Percentiles rank a stretch among this genome's conserved stretches.
Conservation (phyloP, 2,113 vertebrate species). For the Dipodomys spectabilis region DNA sequence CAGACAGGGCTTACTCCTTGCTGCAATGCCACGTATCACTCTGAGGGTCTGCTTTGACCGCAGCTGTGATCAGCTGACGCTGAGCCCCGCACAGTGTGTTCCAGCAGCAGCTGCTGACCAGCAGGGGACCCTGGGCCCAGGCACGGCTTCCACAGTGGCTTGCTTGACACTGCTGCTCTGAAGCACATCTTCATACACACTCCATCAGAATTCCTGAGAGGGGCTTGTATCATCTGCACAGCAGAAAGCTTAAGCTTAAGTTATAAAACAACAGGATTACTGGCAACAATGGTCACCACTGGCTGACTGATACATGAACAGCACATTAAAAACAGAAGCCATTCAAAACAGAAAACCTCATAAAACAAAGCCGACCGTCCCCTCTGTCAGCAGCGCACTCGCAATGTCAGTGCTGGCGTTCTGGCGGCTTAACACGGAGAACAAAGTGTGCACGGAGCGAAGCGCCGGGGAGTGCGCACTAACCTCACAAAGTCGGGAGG, state of each 20-base stretch:
- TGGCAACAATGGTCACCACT: background rate
- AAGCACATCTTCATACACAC: background rate
- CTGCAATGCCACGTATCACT: background rate
- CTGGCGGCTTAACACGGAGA: background rate
- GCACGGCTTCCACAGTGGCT: accelerated
- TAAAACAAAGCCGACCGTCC: background rate
- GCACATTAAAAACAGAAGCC: background rate
- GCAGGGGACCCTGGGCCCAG: background rate
- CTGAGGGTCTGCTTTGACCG: background rate
- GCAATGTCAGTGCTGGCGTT: background rate
- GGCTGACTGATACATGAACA: background rate
- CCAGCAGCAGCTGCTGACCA: background rate
- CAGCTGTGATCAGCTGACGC: background rate
- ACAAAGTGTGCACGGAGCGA: background rate
- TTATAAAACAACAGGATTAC: background rate
- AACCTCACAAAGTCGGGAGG: background rate
- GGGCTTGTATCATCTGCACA: slow-evolving; percentile 16
- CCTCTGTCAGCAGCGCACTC: accelerated
- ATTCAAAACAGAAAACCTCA: background rate
- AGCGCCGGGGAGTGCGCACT: background rate
- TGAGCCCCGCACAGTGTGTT: background rate
- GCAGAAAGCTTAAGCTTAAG: background rate
- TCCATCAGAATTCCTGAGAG: background rate
- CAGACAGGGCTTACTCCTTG: background rate
- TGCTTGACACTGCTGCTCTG: background rate